phyloP scores from a whole-genome alignment of 2,113 vertebrate genomes.

The Platysternon megacephalum region DNA sequence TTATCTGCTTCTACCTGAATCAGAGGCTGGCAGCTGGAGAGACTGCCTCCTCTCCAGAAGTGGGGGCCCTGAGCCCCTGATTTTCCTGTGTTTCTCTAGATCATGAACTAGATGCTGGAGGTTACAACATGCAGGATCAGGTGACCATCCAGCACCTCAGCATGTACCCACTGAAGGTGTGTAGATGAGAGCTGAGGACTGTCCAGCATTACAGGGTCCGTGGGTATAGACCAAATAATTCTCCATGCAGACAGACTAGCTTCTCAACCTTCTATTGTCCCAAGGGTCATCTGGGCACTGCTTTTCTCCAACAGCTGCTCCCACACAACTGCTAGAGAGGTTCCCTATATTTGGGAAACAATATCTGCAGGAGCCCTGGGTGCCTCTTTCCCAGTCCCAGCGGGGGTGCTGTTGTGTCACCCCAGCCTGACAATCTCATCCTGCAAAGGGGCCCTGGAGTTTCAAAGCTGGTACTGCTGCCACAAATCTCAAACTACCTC shows the following conservation, averaged over 20 bases:
- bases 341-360: neutral
- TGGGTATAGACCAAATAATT: neutral
- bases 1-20: constrained; percentile 10
- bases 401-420: no score
- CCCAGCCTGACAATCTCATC: no score
- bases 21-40: constrained; percentile 17
- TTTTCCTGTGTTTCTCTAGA: neutral
- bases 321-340: neutral
- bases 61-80: neutral
- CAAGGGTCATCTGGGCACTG: neutral
- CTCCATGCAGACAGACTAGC: neutral
- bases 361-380: neutral
- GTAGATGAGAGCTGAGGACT: no score
- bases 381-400: neutral
- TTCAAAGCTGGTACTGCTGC: no score
- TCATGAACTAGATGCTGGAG: neutral
- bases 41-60: neutral
- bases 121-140: neutral
- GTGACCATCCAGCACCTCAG: neutral
- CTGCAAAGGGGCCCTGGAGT: no score
- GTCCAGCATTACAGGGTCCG: no score
- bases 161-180: neutral
- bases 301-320: neutral
- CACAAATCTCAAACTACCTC: no score
- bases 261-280: neutral